These are phyloP conservation scores for Bombus pascuorum DNA, from an alignment of 1,140 invertebrate species.

Conservation along the genomic window DNA sequence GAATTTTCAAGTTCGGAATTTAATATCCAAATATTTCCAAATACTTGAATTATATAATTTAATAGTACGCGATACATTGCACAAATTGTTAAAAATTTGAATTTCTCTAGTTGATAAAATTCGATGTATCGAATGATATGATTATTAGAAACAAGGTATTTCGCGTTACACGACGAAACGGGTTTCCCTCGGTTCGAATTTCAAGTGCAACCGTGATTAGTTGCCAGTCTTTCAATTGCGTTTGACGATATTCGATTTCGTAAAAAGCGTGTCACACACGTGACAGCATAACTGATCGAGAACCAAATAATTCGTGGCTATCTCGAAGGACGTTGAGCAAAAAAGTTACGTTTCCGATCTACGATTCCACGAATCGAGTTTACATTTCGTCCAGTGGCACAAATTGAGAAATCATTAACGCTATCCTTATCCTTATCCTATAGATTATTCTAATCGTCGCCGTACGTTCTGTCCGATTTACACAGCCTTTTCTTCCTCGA, in stretches of 20 bases:
- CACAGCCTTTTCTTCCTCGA: conserved; percentile 34
- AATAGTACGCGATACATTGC: not conserved
- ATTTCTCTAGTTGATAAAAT: not conserved
- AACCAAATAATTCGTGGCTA: not conserved
- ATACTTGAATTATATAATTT: not conserved
- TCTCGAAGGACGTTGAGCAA: not conserved
- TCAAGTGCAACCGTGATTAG: not conserved
- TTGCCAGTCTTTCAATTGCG: not conserved
- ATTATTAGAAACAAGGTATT: not conserved
- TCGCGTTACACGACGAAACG: not conserved
- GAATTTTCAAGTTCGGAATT: not conserved
- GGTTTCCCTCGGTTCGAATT: not conserved
- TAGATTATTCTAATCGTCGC: conserved; percentile 20
- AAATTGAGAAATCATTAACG: not conserved
- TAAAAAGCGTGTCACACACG: not conserved
- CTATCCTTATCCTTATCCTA: conserved; percentile 10
- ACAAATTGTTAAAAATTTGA: not conserved
- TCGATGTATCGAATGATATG: not conserved
- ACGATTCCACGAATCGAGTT: not conserved
- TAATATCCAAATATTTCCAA: not conserved
- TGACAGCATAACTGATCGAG: not conserved
- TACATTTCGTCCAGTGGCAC: conserved; percentile 19
- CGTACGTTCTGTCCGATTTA: not conserved
- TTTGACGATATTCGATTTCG: not conserved
- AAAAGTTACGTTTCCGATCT: not conserved